Base-by-base conservation (phyloP, 1,140 invertebrate genomes). In the Atta colombica region DNA sequence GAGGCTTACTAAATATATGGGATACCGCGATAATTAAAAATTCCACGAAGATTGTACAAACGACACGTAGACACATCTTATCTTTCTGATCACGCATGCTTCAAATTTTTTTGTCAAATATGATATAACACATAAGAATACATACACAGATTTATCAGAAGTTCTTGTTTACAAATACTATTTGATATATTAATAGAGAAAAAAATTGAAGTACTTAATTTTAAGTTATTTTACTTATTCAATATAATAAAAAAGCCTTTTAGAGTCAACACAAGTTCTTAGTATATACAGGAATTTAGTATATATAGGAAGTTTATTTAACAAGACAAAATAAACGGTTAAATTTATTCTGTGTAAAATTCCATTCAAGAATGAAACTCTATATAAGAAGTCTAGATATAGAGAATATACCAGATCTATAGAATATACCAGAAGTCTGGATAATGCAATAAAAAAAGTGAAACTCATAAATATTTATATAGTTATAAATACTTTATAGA, bases 1-100 rank as follows among this genome's bases (percentile, higher is more conserved):
- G 58, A 58, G 66, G 51, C 16, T 35, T 55, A 68, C 65, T 92
- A 92, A 91, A 93, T 93, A 93, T 86, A 93, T 69, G 66, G 68
- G 74, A 31, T 31, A 72, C 10, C 71, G 60, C 81, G 45, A 25
- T 51, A 85, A 82, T 89, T 86, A 86, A 90, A 91, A 82, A 75
- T 68, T 87, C 80, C 39, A 25, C 61, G 35, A 81, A 89, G 90
- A 45, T 88, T 92, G 85, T 90, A 86, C 88, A 78, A 58, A 69
- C 39, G 66, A 18, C 16, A 49, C 68, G 3, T 25, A 45, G 25
- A 39, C n/a, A 12, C 25, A 5, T 1, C 55, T 84, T 84, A 84
- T 84, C 80, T 74, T 51, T 51, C 25, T 55, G 25, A 75, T 84
- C 80, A 55, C 5, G 14, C 4, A 12, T 84, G 74, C 69, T 84